Evolutionary conservation across 1,140 invertebrate genomes (phyloP).

Genomic region (Drosophila seguyi): DNA sequence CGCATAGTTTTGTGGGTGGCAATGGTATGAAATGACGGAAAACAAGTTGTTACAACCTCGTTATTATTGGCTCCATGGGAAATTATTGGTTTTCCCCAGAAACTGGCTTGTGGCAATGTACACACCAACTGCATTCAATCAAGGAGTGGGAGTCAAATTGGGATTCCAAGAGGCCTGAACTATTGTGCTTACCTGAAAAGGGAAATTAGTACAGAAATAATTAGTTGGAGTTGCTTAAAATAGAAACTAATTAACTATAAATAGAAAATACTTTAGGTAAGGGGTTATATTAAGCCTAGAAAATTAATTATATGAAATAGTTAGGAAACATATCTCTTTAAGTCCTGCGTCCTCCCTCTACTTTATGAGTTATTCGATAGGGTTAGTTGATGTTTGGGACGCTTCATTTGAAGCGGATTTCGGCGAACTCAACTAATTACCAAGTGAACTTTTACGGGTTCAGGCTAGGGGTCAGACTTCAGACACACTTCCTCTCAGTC

Average conservation of each 20-base stretch:
- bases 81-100: slow-evolving; percentile 33
- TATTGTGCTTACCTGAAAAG: slow-evolving; percentile 57
- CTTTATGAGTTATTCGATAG: not conserved
- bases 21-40: slow-evolving; percentile 9
- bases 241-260: not conserved
- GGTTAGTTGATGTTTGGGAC: slow-evolving; percentile 17
- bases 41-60: slow-evolving; percentile 27
- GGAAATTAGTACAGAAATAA: slow-evolving; percentile 4
- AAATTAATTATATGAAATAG: not conserved
- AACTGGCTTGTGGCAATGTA: slow-evolving; percentile 6
- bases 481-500: slow-evolving; percentile 27
- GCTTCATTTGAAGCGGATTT: slow-evolving; percentile 11
- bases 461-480: slow-evolving; percentile 28
- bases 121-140: slow-evolving; percentile 7
- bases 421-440: slow-evolving; percentile 31
- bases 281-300: not conserved
- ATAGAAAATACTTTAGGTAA: not conserved
- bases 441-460: slow-evolving; percentile 50
- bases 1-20: slow-evolving; percentile 20
- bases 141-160: not conserved
- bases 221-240: not conserved
- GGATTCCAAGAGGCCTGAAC: not conserved
- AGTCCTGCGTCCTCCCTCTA: not conserved
- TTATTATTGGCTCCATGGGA: slow-evolving; percentile 26
- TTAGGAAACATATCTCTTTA: not conserved